Evolutionary conservation across 2,888 invertebrate genomes (phyloP), one percentile per base, ranked within the genome.

Genomic region (Agrotis clavis): DNA sequence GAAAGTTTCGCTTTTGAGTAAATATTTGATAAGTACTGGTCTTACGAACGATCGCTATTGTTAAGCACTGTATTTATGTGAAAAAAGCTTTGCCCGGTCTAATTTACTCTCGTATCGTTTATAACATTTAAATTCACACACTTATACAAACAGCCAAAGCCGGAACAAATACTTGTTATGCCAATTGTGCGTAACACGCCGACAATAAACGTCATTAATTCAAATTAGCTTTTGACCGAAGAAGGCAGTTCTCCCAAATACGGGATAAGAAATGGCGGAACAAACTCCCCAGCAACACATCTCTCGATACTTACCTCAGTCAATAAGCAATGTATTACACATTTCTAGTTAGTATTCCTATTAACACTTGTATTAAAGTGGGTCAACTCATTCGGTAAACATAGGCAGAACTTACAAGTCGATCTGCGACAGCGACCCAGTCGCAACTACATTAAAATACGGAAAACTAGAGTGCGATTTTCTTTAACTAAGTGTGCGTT

Each of bases 301-400:
- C 30, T 57, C 13, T n/a, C 18, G 5, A 60, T 16, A 25, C 18
- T 74, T 48, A 53, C n/a, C 30, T 21, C 25, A 30, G 18, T 2
- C 45, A 50, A 67, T 41, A 67, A 59, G 6, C 19, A 21, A 53
- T 41, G 9, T 48, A 41, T 77, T 53, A 30, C 41, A 51, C 16
- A 30, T 19, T 69, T 57, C 19, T 14, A 35, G 7, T 69, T 19
- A 47, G 14, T 62, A 51, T 54, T 71, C 14, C 30, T n/a, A 75
- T 47, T 45, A 59, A 53, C 62, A 48, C 18, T 47, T 18, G 0
- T 1, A 48, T 16, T 1, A 5, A 73, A 67, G 47, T 67, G 30
- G 68, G 79, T 64, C 64, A 67, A 59, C 50, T 21, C 30, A 65
- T 65, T 45, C 19, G 18, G 51, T 69, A 69, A 59, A 76, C 64